Percentiles rank a stretch among this genome's conserved stretches.
These are phyloP conservation scores for Escarpia spicata DNA, from an alignment of 2,888 invertebrate genomes.

Conservation along the genomic window DNA sequence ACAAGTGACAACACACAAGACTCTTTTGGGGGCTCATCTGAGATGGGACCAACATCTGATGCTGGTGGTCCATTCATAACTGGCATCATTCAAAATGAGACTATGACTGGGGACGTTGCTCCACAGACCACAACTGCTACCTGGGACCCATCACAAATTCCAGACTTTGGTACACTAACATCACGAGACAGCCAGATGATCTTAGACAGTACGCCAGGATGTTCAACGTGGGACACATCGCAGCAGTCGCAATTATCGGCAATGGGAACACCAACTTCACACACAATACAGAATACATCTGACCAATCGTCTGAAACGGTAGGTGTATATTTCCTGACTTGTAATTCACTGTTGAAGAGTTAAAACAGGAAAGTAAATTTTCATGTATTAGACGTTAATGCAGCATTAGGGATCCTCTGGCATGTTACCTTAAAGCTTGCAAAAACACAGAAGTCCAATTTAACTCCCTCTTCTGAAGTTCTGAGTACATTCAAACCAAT, in stretches of 20 bases:
- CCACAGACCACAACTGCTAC: conserved; percentile 13
- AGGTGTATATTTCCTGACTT: background rate
- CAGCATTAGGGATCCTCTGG: too few relatives aligned
- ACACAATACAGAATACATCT: background rate
- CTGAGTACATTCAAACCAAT: too few relatives aligned
- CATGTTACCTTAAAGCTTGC: too few relatives aligned
- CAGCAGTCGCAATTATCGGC: background rate
- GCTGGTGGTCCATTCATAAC: conserved; percentile 12
- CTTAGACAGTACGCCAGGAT: conserved; percentile 13
- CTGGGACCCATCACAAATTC: conserved; percentile 11
- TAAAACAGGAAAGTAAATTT: too few relatives aligned
- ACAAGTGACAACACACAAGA: conserved; percentile 5
- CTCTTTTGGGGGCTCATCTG: background rate
- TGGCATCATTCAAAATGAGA: background rate
- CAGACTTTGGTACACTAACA: background rate
- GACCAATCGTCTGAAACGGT: background rate
- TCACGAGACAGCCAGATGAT: conserved; percentile 7
- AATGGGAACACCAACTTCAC: conserved; percentile 1
- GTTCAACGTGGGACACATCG: background rate
- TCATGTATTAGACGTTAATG: too few relatives aligned
- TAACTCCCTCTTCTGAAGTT: too few relatives aligned
- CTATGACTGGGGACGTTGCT: background rate
- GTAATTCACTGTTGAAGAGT: background rate
- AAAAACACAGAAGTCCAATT: too few relatives aligned
- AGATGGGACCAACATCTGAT: conserved; percentile 12